Percentiles rank a stretch among this genome's conserved stretches.
Evolutionary conservation across 1,140 invertebrate species (phyloP).

Genomic region (Neodiprion fabricii): DNA sequence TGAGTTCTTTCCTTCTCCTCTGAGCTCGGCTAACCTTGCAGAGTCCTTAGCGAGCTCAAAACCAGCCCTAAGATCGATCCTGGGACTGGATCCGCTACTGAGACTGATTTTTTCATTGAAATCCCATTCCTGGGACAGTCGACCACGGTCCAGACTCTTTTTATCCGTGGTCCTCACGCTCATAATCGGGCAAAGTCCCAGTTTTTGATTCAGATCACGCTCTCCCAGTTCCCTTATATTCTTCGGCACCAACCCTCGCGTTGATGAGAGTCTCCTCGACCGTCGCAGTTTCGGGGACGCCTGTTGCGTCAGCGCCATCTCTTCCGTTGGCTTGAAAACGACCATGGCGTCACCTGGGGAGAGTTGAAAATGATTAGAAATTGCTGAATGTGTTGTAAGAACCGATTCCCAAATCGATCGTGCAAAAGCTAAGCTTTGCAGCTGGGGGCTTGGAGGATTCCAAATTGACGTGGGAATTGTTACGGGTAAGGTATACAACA

Average conservation of each 20-base stretch:
- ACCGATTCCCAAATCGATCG: too few relatives aligned
- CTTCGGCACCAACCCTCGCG: constrained; percentile 60
- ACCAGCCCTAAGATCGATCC: constrained; percentile 44
- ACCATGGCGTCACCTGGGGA: background rate
- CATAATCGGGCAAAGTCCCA: constrained; percentile 25
- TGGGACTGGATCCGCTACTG: constrained; percentile 52
- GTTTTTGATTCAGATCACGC: constrained; percentile 34
- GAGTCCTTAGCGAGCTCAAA: background rate
- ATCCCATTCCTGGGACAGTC: constrained; percentile 47
- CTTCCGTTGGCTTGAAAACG: background rate
- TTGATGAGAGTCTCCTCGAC: constrained; percentile 64
- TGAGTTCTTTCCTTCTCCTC: constrained; percentile 20
- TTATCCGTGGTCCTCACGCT: constrained; percentile 24
- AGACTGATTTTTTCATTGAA: constrained; percentile 57
- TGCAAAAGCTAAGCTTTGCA: too few relatives aligned
- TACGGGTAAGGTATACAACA: too few relatives aligned
- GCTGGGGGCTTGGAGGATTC: too few relatives aligned
- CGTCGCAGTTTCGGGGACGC: constrained; percentile 45
- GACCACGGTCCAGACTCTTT: constrained; percentile 31
- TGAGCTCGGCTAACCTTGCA: background rate
- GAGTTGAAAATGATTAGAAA: background rate
- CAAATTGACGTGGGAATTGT: too few relatives aligned
- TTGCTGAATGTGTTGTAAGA: too few relatives aligned
- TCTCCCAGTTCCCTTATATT: background rate
- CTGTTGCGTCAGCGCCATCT: constrained; percentile 38